Base-by-base conservation (phyloP, 2,888 invertebrate species). In the Tenodera sinensis region DNA sequence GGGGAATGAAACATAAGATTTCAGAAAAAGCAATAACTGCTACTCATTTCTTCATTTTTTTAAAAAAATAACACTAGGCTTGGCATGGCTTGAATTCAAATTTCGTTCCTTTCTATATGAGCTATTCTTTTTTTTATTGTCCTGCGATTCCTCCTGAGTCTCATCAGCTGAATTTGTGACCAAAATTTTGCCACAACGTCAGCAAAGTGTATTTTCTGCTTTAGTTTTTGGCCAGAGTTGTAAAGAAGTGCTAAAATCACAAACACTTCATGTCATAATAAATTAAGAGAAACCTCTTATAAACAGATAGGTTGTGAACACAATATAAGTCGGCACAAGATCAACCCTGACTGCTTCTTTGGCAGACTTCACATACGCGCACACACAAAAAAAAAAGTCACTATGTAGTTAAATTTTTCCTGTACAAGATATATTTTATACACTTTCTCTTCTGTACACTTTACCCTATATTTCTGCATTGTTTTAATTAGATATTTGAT, bases 1-100 rank as follows among this genome's bases (percentile, higher is more conserved):
- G 83, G 87, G 83, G 82, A 87, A 87, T 87, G 87, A 83, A 83
- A 87, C 83, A 86, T 86, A 28, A 71, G 54, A 71, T 20, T 71
- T 71, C 54, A 71, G 54, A 71, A 71, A 20, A 71, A 71, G 54
- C 54, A 71, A 71, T 71, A 15, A 71, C 25, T 34, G 42, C 30
- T 42, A 83, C 82, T 87, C 82, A 34, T 83, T 87, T 34, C 30
- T 42, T 87, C 54, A 30, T 84, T 84, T 84, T 42, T 84, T 47
- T 81, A 27, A 47, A 85, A 85, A 47, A 85, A 47, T 15, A n/a
- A 47, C 85, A 47, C 85, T 87, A 87, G 83, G 34, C 87, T 83
- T 87, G 42, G 42, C 42, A 83, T 82, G 83, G 82, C 34, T 20
- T 71, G 54, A 71, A 71, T 71, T 71, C 54, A 71, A 71, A 71